These are phyloP conservation scores for Caenorhabditis auriculariae DNA, from an alignment of 2,888 invertebrate genomes.

Conservation along the genomic window DNA sequence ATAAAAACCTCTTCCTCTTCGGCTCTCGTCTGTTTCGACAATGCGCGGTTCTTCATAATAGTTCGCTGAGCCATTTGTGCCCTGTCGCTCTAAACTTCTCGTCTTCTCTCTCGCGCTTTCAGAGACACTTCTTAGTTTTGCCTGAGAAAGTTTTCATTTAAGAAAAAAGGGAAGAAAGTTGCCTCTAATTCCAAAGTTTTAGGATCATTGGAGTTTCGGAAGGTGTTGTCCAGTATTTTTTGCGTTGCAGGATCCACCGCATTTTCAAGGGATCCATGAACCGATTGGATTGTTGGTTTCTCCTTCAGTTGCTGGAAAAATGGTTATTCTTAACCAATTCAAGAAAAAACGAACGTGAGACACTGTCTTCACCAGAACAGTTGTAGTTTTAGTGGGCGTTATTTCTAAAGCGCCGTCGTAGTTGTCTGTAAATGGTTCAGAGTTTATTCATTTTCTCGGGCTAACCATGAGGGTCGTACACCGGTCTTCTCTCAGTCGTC, in stretches of 20 bases:
- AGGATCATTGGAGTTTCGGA: slow-evolving; percentile 27
- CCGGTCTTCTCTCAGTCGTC: slow-evolving; percentile 43
- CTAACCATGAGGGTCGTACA: slow-evolving; percentile 49
- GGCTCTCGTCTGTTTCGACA: too few species aligned
- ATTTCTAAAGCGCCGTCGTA: slow-evolving; percentile 37
- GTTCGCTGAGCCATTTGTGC: not conserved
- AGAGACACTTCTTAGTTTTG: slow-evolving; percentile 32
- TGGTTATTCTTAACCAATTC: not conserved
- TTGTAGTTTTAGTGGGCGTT: slow-evolving; percentile 46
- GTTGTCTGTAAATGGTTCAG: slow-evolving; percentile 29
- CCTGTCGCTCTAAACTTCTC: not conserved
- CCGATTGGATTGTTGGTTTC: slow-evolving; percentile 45
- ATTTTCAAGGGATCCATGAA: slow-evolving; percentile 49
- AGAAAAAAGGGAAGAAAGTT: not conserved
- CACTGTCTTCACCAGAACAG: slow-evolving; percentile 50
- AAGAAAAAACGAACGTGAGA: slow-evolving; percentile 29
- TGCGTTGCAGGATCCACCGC: slow-evolving; percentile 46
- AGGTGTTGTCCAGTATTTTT: slow-evolving; percentile 30
- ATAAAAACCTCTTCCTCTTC: too few species aligned
- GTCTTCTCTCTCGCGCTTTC: slow-evolving; percentile 17
- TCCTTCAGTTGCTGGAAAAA: slow-evolving; percentile 28
- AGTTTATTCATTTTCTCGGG: not conserved
- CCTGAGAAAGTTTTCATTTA: slow-evolving; percentile 6
- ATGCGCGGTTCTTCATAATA: too few species aligned
- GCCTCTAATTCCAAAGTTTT: slow-evolving; percentile 28